Percentiles rank a stretch among this genome's conserved stretches.
Conservation (phyloP, 2,797 vertebrate genomes). For the Myotis vivesi region DNA sequence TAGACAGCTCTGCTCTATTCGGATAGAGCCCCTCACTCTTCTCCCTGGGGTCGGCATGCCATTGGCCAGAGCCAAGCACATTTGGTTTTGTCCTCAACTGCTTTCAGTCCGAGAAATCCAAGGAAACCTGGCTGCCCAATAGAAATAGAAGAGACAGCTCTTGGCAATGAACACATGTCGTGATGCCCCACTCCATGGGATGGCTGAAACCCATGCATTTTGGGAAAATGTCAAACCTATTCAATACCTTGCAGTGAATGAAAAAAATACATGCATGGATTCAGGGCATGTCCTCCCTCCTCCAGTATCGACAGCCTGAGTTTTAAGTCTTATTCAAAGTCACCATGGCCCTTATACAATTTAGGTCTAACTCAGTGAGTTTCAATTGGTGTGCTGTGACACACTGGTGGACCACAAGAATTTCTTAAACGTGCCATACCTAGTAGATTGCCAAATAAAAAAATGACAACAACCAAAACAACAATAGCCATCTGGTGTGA, state of each 20-base stretch:
- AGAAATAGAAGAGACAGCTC: background rate
- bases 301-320: conserved; percentile 74
- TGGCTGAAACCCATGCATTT: background rate
- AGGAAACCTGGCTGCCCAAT: background rate
- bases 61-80: background rate
- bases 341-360: background rate
- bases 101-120: background rate
- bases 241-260: conserved; percentile 75
- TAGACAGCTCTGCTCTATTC: background rate
- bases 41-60: background rate
- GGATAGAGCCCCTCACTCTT: rapidly evolving
- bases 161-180: background rate
- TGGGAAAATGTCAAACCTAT: conserved; percentile 66
- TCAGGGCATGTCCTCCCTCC: conserved; percentile 73
- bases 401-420: too few relatives aligned
- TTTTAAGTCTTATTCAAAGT: background rate
- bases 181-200: background rate
- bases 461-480: background rate
- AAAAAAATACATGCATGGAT: conserved; percentile 77
- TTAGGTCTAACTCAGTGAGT: background rate
- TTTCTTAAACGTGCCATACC: too few relatives aligned
- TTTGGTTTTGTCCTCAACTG: background rate
- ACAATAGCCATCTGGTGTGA: background rate
- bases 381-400: background rate
- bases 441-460: background rate